Evolutionary conservation across 2,797 vertebrate genomes (phyloP), one percentile per base, ranked within the genome.

Genomic region (Lepus oiostolus): DNA sequence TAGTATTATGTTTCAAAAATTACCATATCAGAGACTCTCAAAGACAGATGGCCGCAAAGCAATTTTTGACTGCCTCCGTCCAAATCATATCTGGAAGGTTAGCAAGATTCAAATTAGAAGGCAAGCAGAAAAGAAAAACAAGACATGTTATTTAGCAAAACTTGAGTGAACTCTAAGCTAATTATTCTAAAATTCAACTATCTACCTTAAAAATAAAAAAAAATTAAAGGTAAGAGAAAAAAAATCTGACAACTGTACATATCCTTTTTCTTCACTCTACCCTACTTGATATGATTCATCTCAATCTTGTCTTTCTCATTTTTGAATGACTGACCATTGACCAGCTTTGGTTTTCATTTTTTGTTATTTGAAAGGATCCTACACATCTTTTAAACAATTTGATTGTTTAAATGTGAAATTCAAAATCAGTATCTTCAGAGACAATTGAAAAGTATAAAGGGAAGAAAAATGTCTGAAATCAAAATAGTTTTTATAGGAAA

Each of bases 371-470:
- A 83, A 92, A 92, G 54, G 24, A 71, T 26, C 85, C 74, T 58
- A 75, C 22, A 86, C 11, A 84, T 90, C n/a, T 91, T 85, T 91
- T 90, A 79, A 92, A 58, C 13, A 95, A 74, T 91, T 88, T 90
- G 47, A 85, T 70, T 88, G 24, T 67, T 91, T 85, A 94, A 89
- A 54, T 65, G 32, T 82, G 35, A 95, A 91, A 88, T 60, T 94
- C 35, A 32, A 89, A 88, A 52, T 90, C 52, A 84, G 0, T 81
- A 75, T 82, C 38, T 96, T 79, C 85, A 93, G 47, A 79, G 38
- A 95, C 60, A 86, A 62, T 82, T 91, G 11, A 95, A 28, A 92
- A 94, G 85, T 87, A 47, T 82, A 87, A 28, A 32, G 22, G 9
- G 17, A 3, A 52, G 67, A 67, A 76, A 50, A 68, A 50, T 11